phyloP scores from a whole-genome alignment of 2,888 invertebrate genomes.

The Deilephila porcellus region DNA sequence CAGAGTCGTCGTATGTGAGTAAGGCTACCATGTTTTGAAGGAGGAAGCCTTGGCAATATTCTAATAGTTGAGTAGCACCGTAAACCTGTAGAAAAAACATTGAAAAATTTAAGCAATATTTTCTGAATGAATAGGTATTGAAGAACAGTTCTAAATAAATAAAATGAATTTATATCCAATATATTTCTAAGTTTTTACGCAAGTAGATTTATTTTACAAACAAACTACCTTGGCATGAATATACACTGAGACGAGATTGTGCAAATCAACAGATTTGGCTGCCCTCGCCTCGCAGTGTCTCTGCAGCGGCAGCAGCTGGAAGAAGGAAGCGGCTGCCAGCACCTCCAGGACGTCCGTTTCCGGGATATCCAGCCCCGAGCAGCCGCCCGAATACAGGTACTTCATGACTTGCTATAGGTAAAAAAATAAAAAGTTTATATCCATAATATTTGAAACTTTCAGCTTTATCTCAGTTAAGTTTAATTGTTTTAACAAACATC shows the following conservation, averaged over 20 bases:
- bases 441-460: no score
- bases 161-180: no score
- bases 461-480: no score
- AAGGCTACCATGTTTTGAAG: constrained; percentile 98
- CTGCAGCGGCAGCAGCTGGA: constrained; percentile 93
- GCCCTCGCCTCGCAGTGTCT: constrained; percentile 94
- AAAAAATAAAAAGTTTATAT: neutral
- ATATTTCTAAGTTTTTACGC: no score
- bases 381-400: constrained; percentile 95
- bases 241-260: constrained; percentile 96
- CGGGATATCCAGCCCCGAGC: constrained; percentile 90
- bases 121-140: no score
- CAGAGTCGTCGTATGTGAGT: constrained; percentile 95
- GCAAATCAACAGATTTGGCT: constrained; percentile 92
- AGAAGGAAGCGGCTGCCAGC: constrained; percentile 96
- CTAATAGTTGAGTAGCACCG: constrained; percentile 92
- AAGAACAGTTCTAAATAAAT: no score
- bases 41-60: constrained; percentile 95
- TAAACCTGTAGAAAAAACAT: constrained; percentile 87
- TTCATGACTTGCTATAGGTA: constrained; percentile 92
- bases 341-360: constrained; percentile 93
- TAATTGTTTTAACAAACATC: no score
- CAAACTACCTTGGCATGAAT: constrained; percentile 92
- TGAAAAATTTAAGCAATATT: no score
- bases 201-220: neutral